A percentile compares a stretch with the other conserved stretches of the same genome.
Evolutionary conservation across 2,113 vertebrate genomes (phyloP).

Genomic region (Scartelaos histophorus): DNA sequence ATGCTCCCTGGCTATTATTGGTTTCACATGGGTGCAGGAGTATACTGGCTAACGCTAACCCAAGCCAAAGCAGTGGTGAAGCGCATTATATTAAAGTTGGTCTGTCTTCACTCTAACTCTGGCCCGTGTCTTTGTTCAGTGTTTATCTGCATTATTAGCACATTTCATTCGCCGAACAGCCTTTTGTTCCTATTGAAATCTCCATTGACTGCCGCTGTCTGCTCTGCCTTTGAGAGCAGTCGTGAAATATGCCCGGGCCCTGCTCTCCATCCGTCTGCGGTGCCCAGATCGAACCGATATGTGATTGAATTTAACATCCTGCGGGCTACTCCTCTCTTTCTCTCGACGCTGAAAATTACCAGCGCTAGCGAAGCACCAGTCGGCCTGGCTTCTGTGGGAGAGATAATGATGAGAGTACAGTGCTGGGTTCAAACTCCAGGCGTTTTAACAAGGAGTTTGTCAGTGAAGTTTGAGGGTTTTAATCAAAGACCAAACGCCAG

Average conservation of each 20-base stretch:
- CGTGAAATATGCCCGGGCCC: slow-evolving; percentile 14
- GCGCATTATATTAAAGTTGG: background rate
- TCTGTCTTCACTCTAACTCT: background rate
- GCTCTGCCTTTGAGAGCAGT: slow-evolving; percentile 1
- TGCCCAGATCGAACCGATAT: slow-evolving; percentile 47
- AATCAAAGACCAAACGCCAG: slow-evolving; percentile 26
- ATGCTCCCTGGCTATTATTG: too few relatives aligned
- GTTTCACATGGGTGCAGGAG: too few relatives aligned
- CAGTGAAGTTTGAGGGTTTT: slow-evolving; percentile 32
- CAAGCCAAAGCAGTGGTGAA: background rate
- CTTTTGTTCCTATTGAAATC: slow-evolving; percentile 28
- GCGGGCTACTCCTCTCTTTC: slow-evolving; percentile 33
- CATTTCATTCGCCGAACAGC: slow-evolving; percentile 21
- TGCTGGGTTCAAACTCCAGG: slow-evolving; percentile 42
- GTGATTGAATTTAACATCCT: slow-evolving; percentile 57
- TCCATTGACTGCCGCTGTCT: slow-evolving; percentile 19
- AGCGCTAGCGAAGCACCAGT: slow-evolving; percentile 18
- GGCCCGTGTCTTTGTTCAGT: slow-evolving; percentile 20
- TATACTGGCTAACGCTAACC: background rate
- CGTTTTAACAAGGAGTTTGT: slow-evolving; percentile 46
- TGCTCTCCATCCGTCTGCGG: slow-evolving; percentile 38
- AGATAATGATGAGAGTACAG: slow-evolving; percentile 42
- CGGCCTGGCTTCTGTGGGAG: slow-evolving; percentile 38
- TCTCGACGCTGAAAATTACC: slow-evolving; percentile 52
- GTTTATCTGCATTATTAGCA: slow-evolving; percentile 59